These are phyloP conservation scores for Pinctada fucata DNA, from an alignment of 2,888 invertebrate genomes.

Conservation along the genomic window DNA sequence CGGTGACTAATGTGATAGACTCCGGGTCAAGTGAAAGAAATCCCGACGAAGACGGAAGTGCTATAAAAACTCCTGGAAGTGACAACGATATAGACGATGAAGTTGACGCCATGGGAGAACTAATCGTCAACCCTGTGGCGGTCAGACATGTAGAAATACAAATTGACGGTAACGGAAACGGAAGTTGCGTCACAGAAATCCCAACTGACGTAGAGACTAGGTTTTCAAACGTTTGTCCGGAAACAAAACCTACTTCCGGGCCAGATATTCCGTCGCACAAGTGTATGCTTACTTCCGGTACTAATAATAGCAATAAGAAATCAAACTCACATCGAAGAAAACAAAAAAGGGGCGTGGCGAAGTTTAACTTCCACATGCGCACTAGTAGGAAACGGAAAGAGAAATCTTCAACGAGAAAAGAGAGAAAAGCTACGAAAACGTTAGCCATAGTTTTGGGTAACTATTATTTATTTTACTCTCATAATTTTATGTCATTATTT, in stretches of 20 bases:
- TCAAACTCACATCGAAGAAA: slow-evolving; percentile 43
- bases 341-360: slow-evolving; percentile 71
- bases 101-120: slow-evolving; percentile 86
- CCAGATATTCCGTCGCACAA: slow-evolving; percentile 29
- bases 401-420: slow-evolving; percentile 78
- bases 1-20: slow-evolving; percentile 58
- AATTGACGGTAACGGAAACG: slow-evolving; percentile 43
- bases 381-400: slow-evolving; percentile 89
- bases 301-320: slow-evolving; percentile 7
- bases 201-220: slow-evolving; percentile 38
- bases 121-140: slow-evolving; percentile 91
- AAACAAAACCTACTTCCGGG: slow-evolving; percentile 14
- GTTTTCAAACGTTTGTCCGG: slow-evolving; percentile 21
- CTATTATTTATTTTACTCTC: slow-evolving; percentile 66
- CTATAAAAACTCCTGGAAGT: slow-evolving; percentile 47
- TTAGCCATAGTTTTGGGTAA: slow-evolving; percentile 98
- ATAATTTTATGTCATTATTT: neutral
- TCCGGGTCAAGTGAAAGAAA: slow-evolving; percentile 69
- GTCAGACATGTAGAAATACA: slow-evolving; percentile 42
- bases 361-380: slow-evolving; percentile 74
- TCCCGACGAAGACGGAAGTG: slow-evolving; percentile 52
- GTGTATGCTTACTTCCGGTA: slow-evolving; percentile 10
- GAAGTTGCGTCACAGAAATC: slow-evolving; percentile 36
- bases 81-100: slow-evolving; percentile 56
- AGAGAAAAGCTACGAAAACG: slow-evolving; percentile 98